phyloP scores from a whole-genome alignment of 1,140 invertebrate species.

The Pantala flavescens region DNA sequence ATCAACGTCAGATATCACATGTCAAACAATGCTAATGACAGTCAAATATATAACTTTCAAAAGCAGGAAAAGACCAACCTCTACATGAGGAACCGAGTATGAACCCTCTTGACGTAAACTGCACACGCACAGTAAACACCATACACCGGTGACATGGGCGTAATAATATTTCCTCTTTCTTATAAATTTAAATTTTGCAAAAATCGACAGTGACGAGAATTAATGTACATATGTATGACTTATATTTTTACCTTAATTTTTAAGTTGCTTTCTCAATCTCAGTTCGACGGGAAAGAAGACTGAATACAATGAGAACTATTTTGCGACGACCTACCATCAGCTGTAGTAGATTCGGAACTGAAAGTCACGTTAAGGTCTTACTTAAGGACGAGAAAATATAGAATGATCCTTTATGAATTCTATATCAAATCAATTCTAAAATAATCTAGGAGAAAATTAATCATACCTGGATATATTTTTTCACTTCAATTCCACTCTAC shows the following conservation, averaged over 20 bases:
- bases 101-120: constrained; percentile 22
- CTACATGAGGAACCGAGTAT: constrained; percentile 17
- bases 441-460: too few relatives aligned
- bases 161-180: constrained; percentile 15
- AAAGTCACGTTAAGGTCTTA: neutral
- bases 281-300: neutral
- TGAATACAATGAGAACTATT: neutral
- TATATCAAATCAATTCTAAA: too few relatives aligned
- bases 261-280: neutral
- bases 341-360: constrained; percentile 4
- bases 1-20: neutral
- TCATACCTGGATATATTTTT: too few relatives aligned
- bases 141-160: constrained; percentile 22
- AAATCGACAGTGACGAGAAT: neutral
- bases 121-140: constrained; percentile 23
- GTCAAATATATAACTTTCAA: neutral
- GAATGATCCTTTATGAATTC: too few relatives aligned
- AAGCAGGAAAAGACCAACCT: constrained; percentile 16
- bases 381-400: neutral
- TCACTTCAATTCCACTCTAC: neutral
- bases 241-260: neutral
- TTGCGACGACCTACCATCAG: neutral
- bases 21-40: neutral
- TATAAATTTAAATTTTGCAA: neutral
- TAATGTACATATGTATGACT: neutral